Evolutionary conservation across 2,113 vertebrate species (phyloP), one percentile per base, ranked within the genome.

Genomic region (Nycticebus coucang): DNA sequence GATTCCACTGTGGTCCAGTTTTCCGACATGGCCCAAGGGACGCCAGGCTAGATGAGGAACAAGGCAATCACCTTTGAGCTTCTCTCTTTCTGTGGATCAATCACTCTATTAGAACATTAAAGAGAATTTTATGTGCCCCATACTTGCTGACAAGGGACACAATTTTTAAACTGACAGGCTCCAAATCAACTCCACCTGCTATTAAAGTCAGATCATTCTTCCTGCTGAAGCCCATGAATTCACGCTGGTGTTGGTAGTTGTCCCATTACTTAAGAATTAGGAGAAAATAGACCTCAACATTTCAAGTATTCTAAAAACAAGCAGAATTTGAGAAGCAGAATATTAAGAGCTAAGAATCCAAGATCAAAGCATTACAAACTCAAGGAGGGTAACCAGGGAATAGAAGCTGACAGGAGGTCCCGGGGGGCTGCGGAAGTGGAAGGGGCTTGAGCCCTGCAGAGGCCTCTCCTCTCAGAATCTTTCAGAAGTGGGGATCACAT

Each of bases 301-400:
- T 86, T 84, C 83, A 91, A 93, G n/a, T 91, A 93, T 91, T 96
- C 82, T 35, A 83, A 87, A 95, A 96, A 87, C 87, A 89, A 93
- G 82, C 79, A 78, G 89, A 95, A 97, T 82, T 45, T 85, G 94
- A 96, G 77, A 92, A 88, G 84, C 21, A 1, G 59, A 95, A 60
- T 94, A 93, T 60, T 64, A 80, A 68, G 87, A 74, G 66, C 82
- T 78, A 95, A 79, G 90, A 85, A 81, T 41, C 90, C n/a, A 53
- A 97, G 78, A 92, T 97, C 91, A 96, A 95, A 96, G 88, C 72
- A 8, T 45, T 53, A 24, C 26, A 55, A 82, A 82, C 88, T 82
- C 77, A 69, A 80, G 85, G 80, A 92, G 85, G 90, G 37, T 68
- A 53, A 66, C 21, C 71, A 82, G 87, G 55, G 87, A 71, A 71